Percentiles rank a stretch among this genome's conserved stretches.
Conservation (phyloP, 2,797 vertebrate genomes). For the Uromys caudimaculatus region DNA sequence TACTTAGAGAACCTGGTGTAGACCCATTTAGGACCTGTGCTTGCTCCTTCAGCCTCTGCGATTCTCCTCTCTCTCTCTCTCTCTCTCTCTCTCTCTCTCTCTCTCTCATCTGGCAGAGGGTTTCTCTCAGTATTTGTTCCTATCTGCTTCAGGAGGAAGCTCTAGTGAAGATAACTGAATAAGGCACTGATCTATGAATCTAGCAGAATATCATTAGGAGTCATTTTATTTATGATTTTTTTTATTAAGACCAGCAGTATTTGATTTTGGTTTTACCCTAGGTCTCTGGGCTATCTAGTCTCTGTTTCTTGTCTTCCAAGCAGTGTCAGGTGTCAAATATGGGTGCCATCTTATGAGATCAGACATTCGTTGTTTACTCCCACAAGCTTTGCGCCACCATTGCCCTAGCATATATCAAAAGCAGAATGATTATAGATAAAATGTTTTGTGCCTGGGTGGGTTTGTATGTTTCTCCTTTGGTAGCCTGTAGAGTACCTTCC, state of each 20-base stretch:
- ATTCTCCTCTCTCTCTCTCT: no score
- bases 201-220: not conserved
- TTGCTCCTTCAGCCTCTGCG: not conserved
- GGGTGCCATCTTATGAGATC: not conserved
- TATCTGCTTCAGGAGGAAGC: not conserved
- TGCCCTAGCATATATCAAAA: not conserved
- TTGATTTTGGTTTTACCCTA: not conserved
- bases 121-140: not conserved
- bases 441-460: not conserved
- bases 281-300: not conserved
- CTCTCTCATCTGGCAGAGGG: not conserved
- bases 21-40: not conserved
- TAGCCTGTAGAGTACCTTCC: not conserved
- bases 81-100: no score
- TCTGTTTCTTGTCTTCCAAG: not conserved
- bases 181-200: not conserved
- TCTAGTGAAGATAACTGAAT: not conserved
- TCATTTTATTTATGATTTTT: not conserved
- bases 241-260: no score
- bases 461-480: not conserved
- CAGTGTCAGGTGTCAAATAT: no score
- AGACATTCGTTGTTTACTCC: not conserved
- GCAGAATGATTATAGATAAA: not conserved
- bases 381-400: not conserved
- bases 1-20: not conserved